phyloP scores from a whole-genome alignment of 2,888 invertebrate genomes.

The Drosophila gaucha region DNA sequence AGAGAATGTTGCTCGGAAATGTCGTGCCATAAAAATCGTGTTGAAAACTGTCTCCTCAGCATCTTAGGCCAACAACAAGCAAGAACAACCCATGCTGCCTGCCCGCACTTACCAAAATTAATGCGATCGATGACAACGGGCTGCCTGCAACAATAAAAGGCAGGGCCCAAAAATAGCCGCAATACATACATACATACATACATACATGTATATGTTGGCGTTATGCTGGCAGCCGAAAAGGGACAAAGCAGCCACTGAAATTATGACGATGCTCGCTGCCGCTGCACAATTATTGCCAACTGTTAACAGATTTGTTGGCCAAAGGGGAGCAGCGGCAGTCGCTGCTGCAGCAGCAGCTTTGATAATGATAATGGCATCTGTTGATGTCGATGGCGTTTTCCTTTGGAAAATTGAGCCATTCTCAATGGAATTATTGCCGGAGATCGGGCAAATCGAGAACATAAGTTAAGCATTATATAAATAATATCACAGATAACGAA shows the following conservation, averaged over 20 bases:
- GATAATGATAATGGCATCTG: constrained; percentile 77
- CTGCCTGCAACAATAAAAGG: constrained; percentile 71
- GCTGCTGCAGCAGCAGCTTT: constrained; percentile 22
- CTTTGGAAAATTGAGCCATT: constrained; percentile 60
- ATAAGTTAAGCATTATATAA: constrained; percentile 2
- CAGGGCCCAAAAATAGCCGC: constrained; percentile 58
- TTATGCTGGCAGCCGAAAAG: constrained; percentile 55
- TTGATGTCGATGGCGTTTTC: constrained; percentile 38
- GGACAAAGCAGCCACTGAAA: constrained; percentile 73
- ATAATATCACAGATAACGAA: background rate
- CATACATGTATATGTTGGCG: background rate
- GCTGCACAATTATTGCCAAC: constrained; percentile 83
- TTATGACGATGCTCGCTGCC: constrained; percentile 71
- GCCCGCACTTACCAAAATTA: constrained; percentile 63
- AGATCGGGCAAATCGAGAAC: background rate
- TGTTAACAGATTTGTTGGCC: constrained; percentile 84
- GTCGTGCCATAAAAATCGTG: constrained; percentile 77
- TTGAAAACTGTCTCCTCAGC: constrained; percentile 56
- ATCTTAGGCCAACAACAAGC: constrained; percentile 6
- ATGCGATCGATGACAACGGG: constrained; percentile 80
- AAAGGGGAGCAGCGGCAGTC: constrained; percentile 13
- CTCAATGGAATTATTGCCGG: constrained; percentile 41
- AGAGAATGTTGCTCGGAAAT: constrained; percentile 70
- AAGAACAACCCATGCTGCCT: background rate
- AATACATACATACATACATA: background rate